Conservation (phyloP, 1,140 invertebrate species). For the Teleopsis dalmanni region DNA sequence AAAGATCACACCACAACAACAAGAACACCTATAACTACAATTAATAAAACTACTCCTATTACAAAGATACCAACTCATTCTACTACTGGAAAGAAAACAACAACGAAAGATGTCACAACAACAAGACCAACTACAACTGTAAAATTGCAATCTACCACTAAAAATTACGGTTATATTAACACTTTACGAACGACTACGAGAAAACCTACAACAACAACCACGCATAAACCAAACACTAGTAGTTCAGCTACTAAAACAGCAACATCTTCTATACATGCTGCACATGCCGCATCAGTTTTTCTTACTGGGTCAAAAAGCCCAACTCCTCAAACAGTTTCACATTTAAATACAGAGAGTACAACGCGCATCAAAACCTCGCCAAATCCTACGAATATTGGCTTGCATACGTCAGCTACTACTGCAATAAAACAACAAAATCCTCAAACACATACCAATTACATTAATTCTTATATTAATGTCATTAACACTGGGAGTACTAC, state of each 20-base stretch:
- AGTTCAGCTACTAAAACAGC: background rate
- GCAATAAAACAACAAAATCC: no score
- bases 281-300: no score
- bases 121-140: background rate
- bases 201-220: slow-evolving; percentile 5
- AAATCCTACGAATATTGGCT: no score
- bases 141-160: background rate
- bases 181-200: background rate
- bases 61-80: background rate
- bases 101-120: slow-evolving; percentile 1
- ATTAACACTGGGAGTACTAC: no score
- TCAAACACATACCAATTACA: no score
- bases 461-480: no score
- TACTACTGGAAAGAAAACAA: slow-evolving; percentile 1
- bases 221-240: background rate
- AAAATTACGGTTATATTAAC: background rate
- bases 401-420: no score
- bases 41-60: background rate
- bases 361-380: no score
- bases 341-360: no score
- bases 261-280: background rate
- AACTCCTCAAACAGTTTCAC: no score
- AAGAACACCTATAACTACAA: background rate
- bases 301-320: no score
- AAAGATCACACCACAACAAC: background rate